A percentile compares a stretch with the other conserved stretches of the same genome.
Conservation (phyloP, 2,888 invertebrate genomes). For the Drosophila fulvimacula region DNA sequence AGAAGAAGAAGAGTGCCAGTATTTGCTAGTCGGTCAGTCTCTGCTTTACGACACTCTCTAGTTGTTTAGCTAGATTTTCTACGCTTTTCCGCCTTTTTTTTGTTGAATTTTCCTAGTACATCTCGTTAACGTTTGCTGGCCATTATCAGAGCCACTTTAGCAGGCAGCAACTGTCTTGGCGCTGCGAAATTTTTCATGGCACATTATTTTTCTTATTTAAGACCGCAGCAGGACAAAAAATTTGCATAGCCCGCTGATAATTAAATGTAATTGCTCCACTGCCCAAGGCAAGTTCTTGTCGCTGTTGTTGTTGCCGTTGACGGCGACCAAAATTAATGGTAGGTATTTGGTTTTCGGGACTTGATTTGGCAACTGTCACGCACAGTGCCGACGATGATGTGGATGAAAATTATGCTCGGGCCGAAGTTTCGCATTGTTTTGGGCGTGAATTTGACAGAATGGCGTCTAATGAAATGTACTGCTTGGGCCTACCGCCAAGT, state of each 20-base stretch:
- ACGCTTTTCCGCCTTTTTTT: neutral
- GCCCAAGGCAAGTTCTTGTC: slow-evolving; percentile 37
- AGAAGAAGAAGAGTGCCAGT: neutral
- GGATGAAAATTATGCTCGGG: slow-evolving; percentile 29
- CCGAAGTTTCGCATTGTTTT: slow-evolving; percentile 25
- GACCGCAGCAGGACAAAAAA: slow-evolving; percentile 21
- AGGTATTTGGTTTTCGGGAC: slow-evolving; percentile 47
- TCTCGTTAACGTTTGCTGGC: slow-evolving; percentile 22
- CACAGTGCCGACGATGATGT: slow-evolving; percentile 33
- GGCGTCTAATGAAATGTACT: slow-evolving; percentile 40
- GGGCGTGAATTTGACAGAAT: slow-evolving; percentile 48
- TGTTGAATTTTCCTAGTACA: slow-evolving; percentile 12
- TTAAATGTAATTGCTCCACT: slow-evolving; percentile 64
- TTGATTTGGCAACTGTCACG: slow-evolving; percentile 52
- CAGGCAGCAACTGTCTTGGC: slow-evolving; percentile 3
- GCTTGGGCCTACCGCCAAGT: slow-evolving; percentile 38
- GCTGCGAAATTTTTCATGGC: slow-evolving; percentile 33
- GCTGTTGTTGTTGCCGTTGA: slow-evolving; percentile 11
- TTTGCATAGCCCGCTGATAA: slow-evolving; percentile 61
- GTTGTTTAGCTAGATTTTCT: neutral
- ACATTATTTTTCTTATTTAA: slow-evolving; percentile 50
- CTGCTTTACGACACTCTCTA: neutral
- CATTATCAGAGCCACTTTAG: slow-evolving; percentile 20
- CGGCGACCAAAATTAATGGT: slow-evolving; percentile 47
- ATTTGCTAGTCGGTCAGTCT: slow-evolving; percentile 4